Evolutionary conservation across 2,888 invertebrate genomes (phyloP).

Genomic region (Brachypalpus laphriformis): DNA sequence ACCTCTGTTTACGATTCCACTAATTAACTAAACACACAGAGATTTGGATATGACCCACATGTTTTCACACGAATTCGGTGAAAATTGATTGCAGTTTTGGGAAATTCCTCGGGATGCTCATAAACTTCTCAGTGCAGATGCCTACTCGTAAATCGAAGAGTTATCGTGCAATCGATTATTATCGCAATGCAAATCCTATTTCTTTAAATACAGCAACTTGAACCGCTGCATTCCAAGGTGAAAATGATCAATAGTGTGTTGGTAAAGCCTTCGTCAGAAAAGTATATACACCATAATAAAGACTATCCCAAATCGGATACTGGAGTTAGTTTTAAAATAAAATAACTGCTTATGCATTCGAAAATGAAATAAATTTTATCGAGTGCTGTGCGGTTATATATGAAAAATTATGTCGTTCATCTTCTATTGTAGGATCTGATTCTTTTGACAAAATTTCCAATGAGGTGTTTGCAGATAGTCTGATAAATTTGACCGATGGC

Average conservation of each 20-base stretch:
- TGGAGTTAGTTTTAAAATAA: no score
- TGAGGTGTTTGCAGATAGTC: no score
- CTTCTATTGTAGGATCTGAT: no score
- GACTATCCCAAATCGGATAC: no score
- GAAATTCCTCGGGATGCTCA: not conserved
- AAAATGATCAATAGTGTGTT: not conserved
- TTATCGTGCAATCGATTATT: not conserved
- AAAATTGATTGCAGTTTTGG: not conserved
- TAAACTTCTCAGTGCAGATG: not conserved
- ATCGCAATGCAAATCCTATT: not conserved
- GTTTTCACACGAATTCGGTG: not conserved
- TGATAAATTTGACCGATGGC: no score
- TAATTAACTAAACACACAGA: slow-evolving; percentile 10
- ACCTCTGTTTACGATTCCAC: slow-evolving; percentile 10
- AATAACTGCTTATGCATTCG: no score
- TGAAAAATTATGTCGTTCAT: no score
- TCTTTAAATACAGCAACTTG: not conserved
- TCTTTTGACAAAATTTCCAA: no score
- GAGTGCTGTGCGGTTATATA: no score
- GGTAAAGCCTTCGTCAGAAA: not conserved
- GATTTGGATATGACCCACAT: not conserved
- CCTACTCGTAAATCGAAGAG: not conserved
- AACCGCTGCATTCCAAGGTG: not conserved
- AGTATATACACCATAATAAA: not conserved
- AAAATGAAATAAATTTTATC: no score